A percentile compares a stretch with the other conserved stretches of the same genome.
phyloP scores from a whole-genome alignment of 1,140 invertebrate genomes.

The Calephelis nemesis region DNA sequence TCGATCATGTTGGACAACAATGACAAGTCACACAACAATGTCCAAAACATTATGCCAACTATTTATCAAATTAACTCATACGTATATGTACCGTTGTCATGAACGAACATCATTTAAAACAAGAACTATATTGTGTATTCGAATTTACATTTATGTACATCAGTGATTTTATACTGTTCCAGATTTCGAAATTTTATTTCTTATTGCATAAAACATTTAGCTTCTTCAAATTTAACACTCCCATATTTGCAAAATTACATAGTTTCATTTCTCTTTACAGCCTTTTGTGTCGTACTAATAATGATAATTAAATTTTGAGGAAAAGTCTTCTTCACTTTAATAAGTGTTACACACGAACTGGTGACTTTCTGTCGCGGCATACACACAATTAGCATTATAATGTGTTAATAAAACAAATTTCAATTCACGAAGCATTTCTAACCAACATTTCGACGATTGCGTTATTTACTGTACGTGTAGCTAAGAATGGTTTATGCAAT shows the following conservation, averaged over 20 bases:
- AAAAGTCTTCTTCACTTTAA: slow-evolving; percentile 60
- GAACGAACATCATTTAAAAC: slow-evolving; percentile 7
- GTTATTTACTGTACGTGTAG: slow-evolving; percentile 24
- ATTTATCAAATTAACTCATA: slow-evolving; percentile 19
- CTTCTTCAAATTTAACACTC: neutral
- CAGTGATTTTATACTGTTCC: no score
- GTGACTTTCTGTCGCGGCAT: slow-evolving; percentile 48
- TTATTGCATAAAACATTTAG: neutral
- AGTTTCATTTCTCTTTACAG: slow-evolving; percentile 15
- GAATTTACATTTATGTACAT: neutral
- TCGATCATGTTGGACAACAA: slow-evolving; percentile 15
- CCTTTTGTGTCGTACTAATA: slow-evolving; percentile 64
- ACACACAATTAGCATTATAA: slow-evolving; percentile 65
- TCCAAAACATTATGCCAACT: slow-evolving; percentile 14
- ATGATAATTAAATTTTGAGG: slow-evolving; percentile 75
- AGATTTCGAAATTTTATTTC: neutral
- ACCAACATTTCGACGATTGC: slow-evolving; percentile 29
- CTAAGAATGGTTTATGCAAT: slow-evolving; percentile 18
- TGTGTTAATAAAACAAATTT: slow-evolving; percentile 69
- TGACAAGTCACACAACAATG: slow-evolving; percentile 16
- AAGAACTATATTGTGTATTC: neutral
- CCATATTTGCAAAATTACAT: slow-evolving; percentile 1
- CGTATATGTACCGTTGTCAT: slow-evolving; percentile 9
- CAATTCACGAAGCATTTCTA: slow-evolving; percentile 49
- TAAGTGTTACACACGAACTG: slow-evolving; percentile 70